phyloP scores from a whole-genome alignment of 2,113 vertebrate genomes.

The Hassar affinis region DNA sequence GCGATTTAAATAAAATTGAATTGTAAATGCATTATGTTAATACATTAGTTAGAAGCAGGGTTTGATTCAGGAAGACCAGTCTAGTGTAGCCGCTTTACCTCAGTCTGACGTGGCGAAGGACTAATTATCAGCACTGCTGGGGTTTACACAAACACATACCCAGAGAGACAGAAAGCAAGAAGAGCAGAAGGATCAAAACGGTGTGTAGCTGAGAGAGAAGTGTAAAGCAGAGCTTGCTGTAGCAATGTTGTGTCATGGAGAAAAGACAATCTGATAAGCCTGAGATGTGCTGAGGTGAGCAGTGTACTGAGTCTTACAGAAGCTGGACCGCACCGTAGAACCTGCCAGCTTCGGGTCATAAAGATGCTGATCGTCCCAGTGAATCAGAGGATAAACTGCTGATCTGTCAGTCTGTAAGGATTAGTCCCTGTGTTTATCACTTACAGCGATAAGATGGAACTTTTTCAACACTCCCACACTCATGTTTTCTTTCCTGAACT shows the following conservation, averaged over 20 bases:
- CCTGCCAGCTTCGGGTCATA: conserved; percentile 18
- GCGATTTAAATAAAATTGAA: background rate
- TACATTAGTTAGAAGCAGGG: background rate
- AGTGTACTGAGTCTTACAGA: background rate
- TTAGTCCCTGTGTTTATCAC: background rate
- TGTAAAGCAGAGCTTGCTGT: background rate
- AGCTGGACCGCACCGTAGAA: background rate
- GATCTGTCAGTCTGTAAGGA: background rate
- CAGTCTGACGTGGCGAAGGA: background rate
- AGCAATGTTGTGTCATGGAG: background rate
- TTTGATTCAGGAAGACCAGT: too few species aligned
- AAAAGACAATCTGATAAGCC: background rate
- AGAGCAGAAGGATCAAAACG: background rate
- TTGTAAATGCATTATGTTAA: background rate
- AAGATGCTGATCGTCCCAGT: conserved; percentile 20
- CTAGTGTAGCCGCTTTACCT: background rate
- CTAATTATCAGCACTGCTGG: conserved; percentile 21
- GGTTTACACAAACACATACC: background rate
- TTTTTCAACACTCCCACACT: background rate
- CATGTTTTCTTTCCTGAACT: background rate
- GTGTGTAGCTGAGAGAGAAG: background rate
- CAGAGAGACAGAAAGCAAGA: background rate
- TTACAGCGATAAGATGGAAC: background rate
- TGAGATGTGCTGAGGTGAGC: conserved; percentile 21
- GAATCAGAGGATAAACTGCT: conserved; percentile 22